Evolutionary conservation across 2,888 invertebrate genomes (phyloP).

Genomic region (Matsumyia berberina): DNA sequence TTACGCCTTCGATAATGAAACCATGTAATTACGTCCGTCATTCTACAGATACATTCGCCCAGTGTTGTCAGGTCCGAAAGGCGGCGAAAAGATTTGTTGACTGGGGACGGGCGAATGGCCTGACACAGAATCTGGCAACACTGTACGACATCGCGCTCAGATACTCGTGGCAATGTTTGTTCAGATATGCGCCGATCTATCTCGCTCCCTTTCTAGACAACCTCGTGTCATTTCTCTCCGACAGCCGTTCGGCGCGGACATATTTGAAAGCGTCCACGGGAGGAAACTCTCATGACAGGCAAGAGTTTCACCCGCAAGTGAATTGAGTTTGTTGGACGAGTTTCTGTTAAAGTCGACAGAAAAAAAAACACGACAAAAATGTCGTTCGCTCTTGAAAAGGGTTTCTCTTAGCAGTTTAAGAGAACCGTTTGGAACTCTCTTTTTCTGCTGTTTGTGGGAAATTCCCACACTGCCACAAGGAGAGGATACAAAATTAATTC

Average conservation of each 20-base stretch:
- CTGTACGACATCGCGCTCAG: no score
- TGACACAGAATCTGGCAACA: no score
- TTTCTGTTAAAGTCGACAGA: slow-evolving; percentile 4
- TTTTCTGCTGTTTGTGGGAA: background rate
- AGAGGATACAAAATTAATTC: slow-evolving; percentile 27
- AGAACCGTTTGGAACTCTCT: background rate
- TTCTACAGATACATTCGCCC: slow-evolving; percentile 4
- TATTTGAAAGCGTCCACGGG: slow-evolving; percentile 25
- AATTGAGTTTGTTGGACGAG: slow-evolving; percentile 19
- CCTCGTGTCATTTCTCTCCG: slow-evolving; percentile 56
- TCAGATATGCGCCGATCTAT: background rate
- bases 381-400: background rate
- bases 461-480: slow-evolving; percentile 1
- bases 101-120: no score
- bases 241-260: slow-evolving; percentile 18
- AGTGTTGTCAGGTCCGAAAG: no score
- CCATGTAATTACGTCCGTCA: slow-evolving; percentile 54
- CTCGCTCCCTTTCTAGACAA: background rate
- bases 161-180: background rate
- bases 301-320: slow-evolving; percentile 65
- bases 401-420: slow-evolving; percentile 17
- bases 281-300: slow-evolving; percentile 47
- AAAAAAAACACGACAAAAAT: background rate
- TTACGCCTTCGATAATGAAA: slow-evolving; percentile 55
- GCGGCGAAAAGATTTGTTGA: no score